Evolutionary conservation across 92 coral and sea anemone species (phyloP), one percentile per base, ranked within the genome.

Genomic region (Palythoa heliodiscus): DNA sequence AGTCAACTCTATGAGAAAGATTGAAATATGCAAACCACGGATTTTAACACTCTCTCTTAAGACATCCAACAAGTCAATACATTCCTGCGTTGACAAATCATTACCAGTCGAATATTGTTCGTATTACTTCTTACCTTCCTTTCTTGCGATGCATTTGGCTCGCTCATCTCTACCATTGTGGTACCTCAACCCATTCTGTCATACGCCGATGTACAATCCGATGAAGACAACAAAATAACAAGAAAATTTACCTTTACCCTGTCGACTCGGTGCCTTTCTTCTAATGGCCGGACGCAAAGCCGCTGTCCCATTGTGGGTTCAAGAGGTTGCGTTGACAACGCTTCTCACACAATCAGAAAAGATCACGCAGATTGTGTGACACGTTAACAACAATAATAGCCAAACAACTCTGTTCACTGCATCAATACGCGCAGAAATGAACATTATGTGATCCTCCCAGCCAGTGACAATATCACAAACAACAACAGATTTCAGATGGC

Each of bases 81-180:
- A 80, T 80, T 80, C 84, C 84, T 80, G 54, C 38, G 84, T 80
- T 80, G 84, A 66, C 58, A 80, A 80, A 48, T 50, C 47, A 24
- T 16, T 14, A 58, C 19, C 55, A 39, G 39, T 16, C 39, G 15
- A 15, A 54, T 10, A 80, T n/a, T 60, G 48, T 19, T 9, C 22
- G 5, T 3, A n/a, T 20, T n/a, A 2, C 19, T 12, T 40, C 63
- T 11, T 67, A 80, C 84, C 84, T 80, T 80, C 20, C 22, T 80
- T 64, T 80, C 84, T 80, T 64, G 73, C 66, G 24, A 53, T 80
- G 58, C 84, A 80, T 43, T 67, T 47, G 3, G 73, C 60, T 80
- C 84, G 75, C 40, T 80, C 84, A 80, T 80, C 40, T 80, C 84
- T 80, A 80, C 84, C 84, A 80, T 80, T 39, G 58, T 80, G 84